phyloP scores from a whole-genome alignment of 2,888 invertebrate genomes.

The Orthosia gothica region DNA sequence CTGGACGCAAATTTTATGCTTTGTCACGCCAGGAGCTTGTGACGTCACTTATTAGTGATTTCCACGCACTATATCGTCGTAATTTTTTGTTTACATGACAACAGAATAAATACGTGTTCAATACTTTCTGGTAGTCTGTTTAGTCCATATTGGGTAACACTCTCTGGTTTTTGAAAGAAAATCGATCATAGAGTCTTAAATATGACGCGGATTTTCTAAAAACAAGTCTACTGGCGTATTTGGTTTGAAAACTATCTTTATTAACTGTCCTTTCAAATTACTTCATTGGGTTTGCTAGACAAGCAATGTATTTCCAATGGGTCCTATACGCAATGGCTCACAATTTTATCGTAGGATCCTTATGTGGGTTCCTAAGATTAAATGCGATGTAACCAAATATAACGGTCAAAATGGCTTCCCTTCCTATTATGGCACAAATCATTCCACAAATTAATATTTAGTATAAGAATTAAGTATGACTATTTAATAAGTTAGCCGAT shows the following conservation, averaged over 20 bases:
- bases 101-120: too few species aligned
- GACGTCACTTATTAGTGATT: too few species aligned
- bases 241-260: neutral
- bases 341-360: neutral
- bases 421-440: neutral
- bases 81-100: too few species aligned
- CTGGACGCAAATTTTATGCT: too few species aligned
- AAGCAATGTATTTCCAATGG: constrained; percentile 23
- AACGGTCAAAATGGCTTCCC: neutral
- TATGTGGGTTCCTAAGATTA: too few species aligned
- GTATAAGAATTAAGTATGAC: neutral
- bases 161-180: neutral
- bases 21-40: too few species aligned
- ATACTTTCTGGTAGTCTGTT: too few species aligned
- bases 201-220: neutral
- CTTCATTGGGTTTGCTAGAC: constrained; percentile 6
- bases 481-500: too few species aligned
- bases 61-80: too few species aligned
- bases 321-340: constrained; percentile 22
- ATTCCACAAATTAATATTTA: neutral
- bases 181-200: neutral
- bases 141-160: neutral
- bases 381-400: neutral
- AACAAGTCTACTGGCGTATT: neutral
- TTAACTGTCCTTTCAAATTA: neutral